Evolutionary conservation across 1,140 invertebrate genomes (phyloP).

Genomic region (Propsilocerus akamusi): DNA sequence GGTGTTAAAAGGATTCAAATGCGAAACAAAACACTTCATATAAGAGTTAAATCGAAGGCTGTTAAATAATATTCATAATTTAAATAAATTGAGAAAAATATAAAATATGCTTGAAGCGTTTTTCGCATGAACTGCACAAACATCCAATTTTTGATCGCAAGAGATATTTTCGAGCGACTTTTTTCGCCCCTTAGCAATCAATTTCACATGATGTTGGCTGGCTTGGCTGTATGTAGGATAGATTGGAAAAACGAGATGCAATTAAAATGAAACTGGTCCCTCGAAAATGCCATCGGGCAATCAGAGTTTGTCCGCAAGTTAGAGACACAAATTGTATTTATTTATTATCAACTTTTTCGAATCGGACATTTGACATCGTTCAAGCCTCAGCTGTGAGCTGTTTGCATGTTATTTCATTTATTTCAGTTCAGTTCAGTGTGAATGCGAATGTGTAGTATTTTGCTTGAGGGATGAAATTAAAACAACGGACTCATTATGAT

Average conservation of each 20-base stretch:
- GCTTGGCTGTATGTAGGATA: background rate
- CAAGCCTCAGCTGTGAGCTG: no score
- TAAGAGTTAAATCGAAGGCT: background rate
- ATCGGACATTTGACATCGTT: no score
- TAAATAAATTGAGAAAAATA: no score
- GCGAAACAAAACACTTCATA: no score
- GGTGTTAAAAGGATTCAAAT: no score
- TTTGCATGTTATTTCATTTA: no score
- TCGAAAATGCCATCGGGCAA: background rate
- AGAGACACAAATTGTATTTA: background rate
- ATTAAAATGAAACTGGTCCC: constrained; percentile 3
- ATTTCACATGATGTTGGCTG: background rate
- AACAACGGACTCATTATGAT: no score
- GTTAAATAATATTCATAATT: background rate
- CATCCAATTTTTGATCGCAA: background rate
- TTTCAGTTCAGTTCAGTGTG: no score
- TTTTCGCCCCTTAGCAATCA: background rate
- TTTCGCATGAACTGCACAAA: background rate
- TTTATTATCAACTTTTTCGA: background rate
- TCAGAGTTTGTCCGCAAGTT: background rate
- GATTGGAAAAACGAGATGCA: constrained; percentile 4
- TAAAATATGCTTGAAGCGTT: no score
- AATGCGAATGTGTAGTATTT: no score
- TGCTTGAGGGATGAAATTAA: no score
- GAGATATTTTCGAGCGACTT: background rate